phyloP scores from a whole-genome alignment of 2,888 invertebrate species.

The Charanyca ferruginea region DNA sequence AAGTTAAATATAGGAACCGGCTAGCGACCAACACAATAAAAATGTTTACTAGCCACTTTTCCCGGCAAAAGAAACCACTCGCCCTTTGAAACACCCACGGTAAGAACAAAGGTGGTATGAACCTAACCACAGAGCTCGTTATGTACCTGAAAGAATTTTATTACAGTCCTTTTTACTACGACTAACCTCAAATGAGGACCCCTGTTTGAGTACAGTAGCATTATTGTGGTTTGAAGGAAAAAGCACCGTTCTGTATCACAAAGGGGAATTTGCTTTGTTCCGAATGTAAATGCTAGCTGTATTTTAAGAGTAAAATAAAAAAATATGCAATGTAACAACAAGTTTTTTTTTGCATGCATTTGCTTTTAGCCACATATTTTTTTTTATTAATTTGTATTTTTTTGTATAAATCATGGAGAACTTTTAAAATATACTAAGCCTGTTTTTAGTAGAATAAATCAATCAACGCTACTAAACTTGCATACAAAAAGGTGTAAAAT shows the following conservation, averaged over 20 bases:
- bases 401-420: background rate
- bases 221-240: conserved; percentile 75
- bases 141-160: conserved; percentile 68
- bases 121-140: conserved; percentile 50
- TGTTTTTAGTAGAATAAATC: background rate
- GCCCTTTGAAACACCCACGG: conserved; percentile 19
- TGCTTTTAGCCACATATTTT: conserved; percentile 32
- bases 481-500: background rate
- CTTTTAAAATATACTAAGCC: background rate
- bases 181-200: conserved; percentile 71
- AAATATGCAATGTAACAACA: conserved; percentile 26
- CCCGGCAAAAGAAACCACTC: conserved; percentile 4
- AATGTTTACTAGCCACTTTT: background rate
- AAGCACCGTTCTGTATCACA: conserved; percentile 60
- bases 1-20: too few species aligned
- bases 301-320: conserved; percentile 45
- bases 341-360: conserved; percentile 13
- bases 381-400: background rate
- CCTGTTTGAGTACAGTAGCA: conserved; percentile 71
- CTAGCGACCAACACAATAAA: background rate
- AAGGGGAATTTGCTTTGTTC: conserved; percentile 64
- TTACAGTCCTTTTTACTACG: conserved; percentile 68
- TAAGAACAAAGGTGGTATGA: conserved; percentile 17
- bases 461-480: too few species aligned
- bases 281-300: conserved; percentile 48